Evolutionary conservation across 2,113 vertebrate species (phyloP), one percentile per base, ranked within the genome.

Genomic region (Brevimyrus niger): DNA sequence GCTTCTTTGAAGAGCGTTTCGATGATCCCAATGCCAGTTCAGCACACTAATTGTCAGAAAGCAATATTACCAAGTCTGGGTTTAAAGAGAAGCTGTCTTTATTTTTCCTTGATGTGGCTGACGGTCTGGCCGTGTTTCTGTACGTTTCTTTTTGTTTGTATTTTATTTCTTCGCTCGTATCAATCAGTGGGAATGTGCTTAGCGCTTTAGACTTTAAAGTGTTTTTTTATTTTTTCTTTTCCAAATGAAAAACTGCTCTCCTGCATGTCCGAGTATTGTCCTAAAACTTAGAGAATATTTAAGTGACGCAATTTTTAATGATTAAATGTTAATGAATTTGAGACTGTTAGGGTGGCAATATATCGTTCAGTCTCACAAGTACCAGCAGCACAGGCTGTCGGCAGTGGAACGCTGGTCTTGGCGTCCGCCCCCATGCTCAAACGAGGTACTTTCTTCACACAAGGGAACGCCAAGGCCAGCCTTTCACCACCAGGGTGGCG

Each of bases 161-260:
- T 89, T 89, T 55, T 80, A 69, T 69, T 69, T 95, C 90, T 94
- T 96, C 97, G 97, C 97, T 98, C 96, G 97, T 98, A 97, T 98
- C 98, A 98, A 98, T 98, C 98, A 98, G 96, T 97, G 97, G 97
- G 97, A 96, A 96, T 96, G 97, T 98, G 98, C 98, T 98, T 97
- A 97, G 97, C 93, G 95, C 92, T 94, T 96, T 96, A 94, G 93
- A 88, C 91, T 93, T 92, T 94, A 93, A 94, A 93, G 69, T 89
- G 86, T 92, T 91, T 91, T 89, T 82, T 82, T 82, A 3, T 82
- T 82, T 84, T 84, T 44, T 47, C n/a, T 83, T 83, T 46, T 44
- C 21, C 46, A 44, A 91, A 91, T 88, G 94, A 92, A 91, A 94
- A 93, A 92, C 95, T 94, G 95, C 94, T 96, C 93, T 93, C 95